phyloP scores from a whole-genome alignment of 2,113 vertebrate genomes.

The Centropus unirufus region DNA sequence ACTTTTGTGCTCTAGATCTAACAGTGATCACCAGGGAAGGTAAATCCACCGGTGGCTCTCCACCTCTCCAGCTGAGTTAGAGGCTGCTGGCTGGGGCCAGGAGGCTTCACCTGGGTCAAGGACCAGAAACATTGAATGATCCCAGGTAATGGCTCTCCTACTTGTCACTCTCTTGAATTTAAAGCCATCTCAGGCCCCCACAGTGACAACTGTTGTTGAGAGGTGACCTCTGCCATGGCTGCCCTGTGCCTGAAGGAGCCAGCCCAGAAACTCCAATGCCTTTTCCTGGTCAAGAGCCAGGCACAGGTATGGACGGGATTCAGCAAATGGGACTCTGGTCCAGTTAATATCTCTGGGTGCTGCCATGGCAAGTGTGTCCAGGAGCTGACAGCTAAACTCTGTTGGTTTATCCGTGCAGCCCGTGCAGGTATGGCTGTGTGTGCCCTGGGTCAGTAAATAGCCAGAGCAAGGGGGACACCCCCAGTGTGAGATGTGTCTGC shows the following conservation, averaged over 20 bases:
- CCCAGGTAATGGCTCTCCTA: background rate
- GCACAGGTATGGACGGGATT: too few species aligned
- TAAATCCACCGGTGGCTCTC: background rate
- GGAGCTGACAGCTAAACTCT: background rate
- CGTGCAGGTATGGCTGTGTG: background rate
- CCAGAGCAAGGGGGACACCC: background rate
- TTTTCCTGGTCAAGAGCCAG: background rate
- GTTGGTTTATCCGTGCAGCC: too few species aligned
- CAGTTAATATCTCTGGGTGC: accelerated
- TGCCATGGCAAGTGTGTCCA: background rate
- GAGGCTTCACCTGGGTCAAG: accelerated
- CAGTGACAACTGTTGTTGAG: background rate
- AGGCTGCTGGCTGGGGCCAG: background rate
- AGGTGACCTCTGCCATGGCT: background rate
- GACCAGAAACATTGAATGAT: background rate
- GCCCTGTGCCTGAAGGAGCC: background rate
- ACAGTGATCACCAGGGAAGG: background rate
- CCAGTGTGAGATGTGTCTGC: background rate
- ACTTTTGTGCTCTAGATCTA: background rate
- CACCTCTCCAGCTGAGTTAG: background rate
- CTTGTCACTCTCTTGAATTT: too few species aligned
- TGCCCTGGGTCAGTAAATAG: background rate
- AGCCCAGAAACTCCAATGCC: background rate
- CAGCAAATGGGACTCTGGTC: background rate
- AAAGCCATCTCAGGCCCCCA: background rate